Evolutionary conservation across 2,888 invertebrate genomes (phyloP), one percentile per base, ranked within the genome.

Genomic region (Hemaris fuciformis): DNA sequence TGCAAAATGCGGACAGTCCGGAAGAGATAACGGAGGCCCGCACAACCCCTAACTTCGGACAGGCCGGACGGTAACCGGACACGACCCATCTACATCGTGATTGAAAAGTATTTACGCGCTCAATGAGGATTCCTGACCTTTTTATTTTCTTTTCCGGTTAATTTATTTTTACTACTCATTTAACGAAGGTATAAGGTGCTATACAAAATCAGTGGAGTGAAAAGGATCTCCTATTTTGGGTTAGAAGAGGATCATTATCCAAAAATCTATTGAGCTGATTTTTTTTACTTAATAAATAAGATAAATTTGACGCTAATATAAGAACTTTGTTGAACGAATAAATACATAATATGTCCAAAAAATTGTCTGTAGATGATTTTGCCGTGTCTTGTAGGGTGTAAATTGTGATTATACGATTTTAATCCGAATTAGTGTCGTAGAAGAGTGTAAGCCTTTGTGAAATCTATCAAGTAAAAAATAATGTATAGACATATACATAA

Each of bases 151-250:
- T 61, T 61, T 46, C 57, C 57, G 43, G 38, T 38, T 58, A 61
- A 61, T 61, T 61, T 57, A 61, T 57, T 57, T 57, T 57, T 25
- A 46, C 34, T 45, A 18, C 46, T 46, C 53, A 27, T 34, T 48
- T 57, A 61, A 46, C 61, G 61, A 58, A 25, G 60, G 60, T 20
- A 57, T 34, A 6, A 46, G 56, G 61, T 60, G 41, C 57, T 58
- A 61, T 61, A 38, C 25, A 25, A 34, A 57, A 23, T 48, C 61
- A 46, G 25, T 27, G 45, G 38, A 23, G 18, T 48, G 61, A 46
- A 38, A 46, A 46, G 41, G 43, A 10, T 18, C 10, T 3, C 3
- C 38, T 13, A 53, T 31, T 53, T 53, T 53, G 18, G 18, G 18
- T 31, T 27, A 20, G 31, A 20, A 1, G 22, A 23, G 48, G 3